Percentiles rank a stretch among this genome's conserved stretches.
These are phyloP conservation scores for Myrmecobius fasciatus DNA, from an alignment of 2,113 vertebrate species.

Conservation along the genomic window DNA sequence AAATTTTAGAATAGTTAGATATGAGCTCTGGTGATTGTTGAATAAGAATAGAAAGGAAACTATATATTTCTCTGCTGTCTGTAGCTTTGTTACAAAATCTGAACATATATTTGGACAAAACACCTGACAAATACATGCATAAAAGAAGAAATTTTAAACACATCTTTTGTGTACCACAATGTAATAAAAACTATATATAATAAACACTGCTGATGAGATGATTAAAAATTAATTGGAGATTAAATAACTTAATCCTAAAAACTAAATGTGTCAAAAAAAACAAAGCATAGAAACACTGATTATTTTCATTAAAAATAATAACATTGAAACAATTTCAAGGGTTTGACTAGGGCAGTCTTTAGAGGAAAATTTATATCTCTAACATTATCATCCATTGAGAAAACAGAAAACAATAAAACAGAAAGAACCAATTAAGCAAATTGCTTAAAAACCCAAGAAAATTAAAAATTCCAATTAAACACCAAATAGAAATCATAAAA, in stretches of 20 bases:
- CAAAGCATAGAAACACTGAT: neutral
- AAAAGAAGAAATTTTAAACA: neutral
- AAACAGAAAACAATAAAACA: neutral
- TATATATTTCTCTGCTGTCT: neutral
- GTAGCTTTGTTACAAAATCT: neutral
- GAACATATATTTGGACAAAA: neutral
- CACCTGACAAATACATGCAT: neutral
- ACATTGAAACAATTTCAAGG: neutral
- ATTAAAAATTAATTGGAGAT: neutral
- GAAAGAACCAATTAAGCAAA: neutral
- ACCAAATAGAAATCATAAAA: neutral
- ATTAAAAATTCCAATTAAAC: neutral
- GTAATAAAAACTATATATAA: neutral
- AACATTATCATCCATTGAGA: too few species aligned
- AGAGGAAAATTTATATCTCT: too few species aligned
- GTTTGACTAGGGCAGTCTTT: neutral
- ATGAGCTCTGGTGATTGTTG: neutral
- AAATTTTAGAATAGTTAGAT: neutral
- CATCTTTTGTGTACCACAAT: neutral
- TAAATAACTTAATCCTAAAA: neutral
- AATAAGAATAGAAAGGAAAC: neutral
- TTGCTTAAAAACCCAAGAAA: neutral
- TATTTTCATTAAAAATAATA: neutral
- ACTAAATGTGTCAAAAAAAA: neutral
- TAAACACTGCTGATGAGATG: neutral